Evolutionary conservation across 2,113 vertebrate genomes (phyloP), one percentile per base, ranked within the genome.

Genomic region (Setophaga coronata): DNA sequence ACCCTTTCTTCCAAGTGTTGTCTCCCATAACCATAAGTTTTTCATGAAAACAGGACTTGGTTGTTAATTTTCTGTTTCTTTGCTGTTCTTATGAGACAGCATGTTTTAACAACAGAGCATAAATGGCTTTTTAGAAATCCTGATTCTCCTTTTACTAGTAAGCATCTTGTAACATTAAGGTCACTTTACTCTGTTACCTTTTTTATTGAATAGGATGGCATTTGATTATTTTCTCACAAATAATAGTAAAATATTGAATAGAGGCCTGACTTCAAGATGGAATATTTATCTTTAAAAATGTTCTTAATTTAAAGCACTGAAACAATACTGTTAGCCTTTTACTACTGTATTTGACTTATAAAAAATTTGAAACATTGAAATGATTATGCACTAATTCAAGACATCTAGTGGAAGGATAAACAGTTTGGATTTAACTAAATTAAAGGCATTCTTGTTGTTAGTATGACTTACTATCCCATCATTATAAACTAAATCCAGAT

Each of bases 401-500:
- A 31, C 36, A 57, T 79, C 65, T 78, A 66, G 10, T 51, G 15
- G 48, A 94, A 87, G 14, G 19, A 91, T 94, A 95, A 96, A 89
- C 83, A 94, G 25, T 96, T 95, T 95, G 93, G 57, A 69, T 82
- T 58, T 33, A 81, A 14, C 16, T 91, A 87, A 89, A 82, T 57
- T 33, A 50, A 91, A 76, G 53, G n/a, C 38, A 26, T 82, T 96
- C 53, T 53, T 20, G 13, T 74, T 89, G 48, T 71, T 74, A 56
- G 12, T 45, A 34, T 56, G 17, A 57, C 33, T 79, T 87, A 72
- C 18, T 87, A 64, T 89, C 77, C 69, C 83, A 93, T 43, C 36
- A 91, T 60, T 83, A 58, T 57, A 94, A 96, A 95, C 13, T 2
- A 11, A 92, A 82, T 79, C 93, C 95, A 96, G 94, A 96, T 95